Evolutionary conservation across 1,140 invertebrate species (phyloP).

Genomic region (Steinernema feltiae): DNA sequence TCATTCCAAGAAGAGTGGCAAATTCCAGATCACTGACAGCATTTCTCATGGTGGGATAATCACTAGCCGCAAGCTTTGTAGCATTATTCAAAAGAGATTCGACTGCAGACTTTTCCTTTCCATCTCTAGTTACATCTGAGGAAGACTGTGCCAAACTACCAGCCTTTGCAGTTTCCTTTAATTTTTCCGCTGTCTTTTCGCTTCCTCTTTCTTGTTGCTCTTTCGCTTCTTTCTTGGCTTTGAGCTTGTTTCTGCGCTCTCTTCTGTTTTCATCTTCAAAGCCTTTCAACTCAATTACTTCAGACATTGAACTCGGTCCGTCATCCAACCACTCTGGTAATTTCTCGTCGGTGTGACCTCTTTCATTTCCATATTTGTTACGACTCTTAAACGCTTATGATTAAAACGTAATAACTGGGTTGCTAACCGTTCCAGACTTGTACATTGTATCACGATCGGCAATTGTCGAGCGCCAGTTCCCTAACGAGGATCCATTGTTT

Average conservation of each 20-base stretch:
- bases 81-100: constrained; percentile 14
- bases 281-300: constrained; percentile 40
- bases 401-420: too few relatives aligned
- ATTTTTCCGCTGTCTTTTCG: too few relatives aligned
- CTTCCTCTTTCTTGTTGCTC: not conserved
- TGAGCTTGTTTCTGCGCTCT: constrained; percentile 19
- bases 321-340: constrained; percentile 45
- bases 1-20: constrained; percentile 36
- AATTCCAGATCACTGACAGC: constrained; percentile 28
- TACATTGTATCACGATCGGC: constrained; percentile 21
- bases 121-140: too few relatives aligned
- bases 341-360: constrained; percentile 27
- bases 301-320: constrained; percentile 38
- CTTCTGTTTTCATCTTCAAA: constrained; percentile 33
- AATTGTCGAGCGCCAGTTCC: not conserved
- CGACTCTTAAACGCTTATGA: not conserved
- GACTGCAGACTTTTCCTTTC: not conserved
- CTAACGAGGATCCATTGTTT: constrained; percentile 8
- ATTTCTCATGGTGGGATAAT: constrained; percentile 17
- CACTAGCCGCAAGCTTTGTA: too few relatives aligned
- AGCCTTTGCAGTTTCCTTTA: too few relatives aligned
- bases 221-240: constrained; percentile 10
- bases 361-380: not conserved
- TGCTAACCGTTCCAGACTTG: not conserved
- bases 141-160: too few relatives aligned